Conservation (phyloP, 2,888 invertebrate species). For the Muscina levida region DNA sequence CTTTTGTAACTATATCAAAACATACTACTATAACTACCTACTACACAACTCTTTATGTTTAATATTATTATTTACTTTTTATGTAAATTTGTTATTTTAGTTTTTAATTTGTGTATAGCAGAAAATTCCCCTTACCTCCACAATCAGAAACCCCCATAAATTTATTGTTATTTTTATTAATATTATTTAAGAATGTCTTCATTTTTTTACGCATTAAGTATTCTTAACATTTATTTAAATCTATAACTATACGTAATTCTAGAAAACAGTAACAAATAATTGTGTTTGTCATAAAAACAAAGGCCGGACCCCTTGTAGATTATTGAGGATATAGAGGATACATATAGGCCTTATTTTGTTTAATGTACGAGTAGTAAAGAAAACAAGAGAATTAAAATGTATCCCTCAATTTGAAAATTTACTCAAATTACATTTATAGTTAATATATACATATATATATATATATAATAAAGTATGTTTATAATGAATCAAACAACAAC, state of each 20-base stretch:
- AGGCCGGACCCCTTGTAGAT: conserved; percentile 4
- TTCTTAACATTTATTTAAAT: conserved; percentile 42
- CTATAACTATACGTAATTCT: conserved; percentile 39
- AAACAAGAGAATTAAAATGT: conserved; percentile 39
- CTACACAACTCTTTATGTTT: neutral
- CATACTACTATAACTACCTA: no score
- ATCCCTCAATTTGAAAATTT: conserved; percentile 52
- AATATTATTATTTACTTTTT: conserved; percentile 51
- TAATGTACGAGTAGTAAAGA: conserved; percentile 31
- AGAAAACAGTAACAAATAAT: conserved; percentile 24
- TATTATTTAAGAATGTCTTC: conserved; percentile 35
- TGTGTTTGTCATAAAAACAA: conserved; percentile 47
- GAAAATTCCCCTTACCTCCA: conserved; percentile 1
- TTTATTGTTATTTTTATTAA: conserved; percentile 53
- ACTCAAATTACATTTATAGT: conserved; percentile 60
- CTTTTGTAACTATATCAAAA: no score
- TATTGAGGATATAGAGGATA: conserved; percentile 24
- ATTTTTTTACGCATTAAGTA: conserved; percentile 41
- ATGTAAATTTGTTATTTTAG: conserved; percentile 66
- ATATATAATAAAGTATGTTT: conserved; percentile 34
- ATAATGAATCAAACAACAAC: conserved; percentile 36
- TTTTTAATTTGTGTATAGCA: conserved; percentile 45
- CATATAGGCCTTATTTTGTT: conserved; percentile 34
- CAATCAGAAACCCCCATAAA: conserved; percentile 14
- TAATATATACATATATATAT: conserved; percentile 41